Evolutionary conservation across 2,797 vertebrate genomes (phyloP), one percentile per base, ranked within the genome.

Genomic region (Sebastes oblongus): DNA sequence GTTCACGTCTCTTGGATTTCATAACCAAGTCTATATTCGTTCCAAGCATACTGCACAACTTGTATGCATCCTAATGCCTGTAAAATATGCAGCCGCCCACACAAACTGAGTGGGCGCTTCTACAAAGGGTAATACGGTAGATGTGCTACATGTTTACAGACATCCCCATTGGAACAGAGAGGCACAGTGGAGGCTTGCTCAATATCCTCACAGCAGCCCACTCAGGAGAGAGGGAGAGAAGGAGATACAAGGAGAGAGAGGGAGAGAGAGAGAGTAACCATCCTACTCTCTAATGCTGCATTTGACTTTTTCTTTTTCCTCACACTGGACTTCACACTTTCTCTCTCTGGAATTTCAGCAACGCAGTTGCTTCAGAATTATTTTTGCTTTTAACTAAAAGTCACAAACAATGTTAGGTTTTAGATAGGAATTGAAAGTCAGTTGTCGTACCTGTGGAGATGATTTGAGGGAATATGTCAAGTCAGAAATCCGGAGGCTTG

Each of bases 41-140:
- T 85, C 72, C 30, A 62, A 84, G 83, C 80, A 74, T 87, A 79
- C 64, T 75, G 85, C 79, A 66, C 78, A 90, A 86, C 81, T 77
- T 90, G 81, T 76, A 70, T 91, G 85, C 90, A 84, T 90, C 89
- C 87, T 84, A 86, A 86, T 83, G 87, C 74, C 76, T 91, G 84
- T 89, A 72, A 92, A 91, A 92, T 89, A 79, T 92, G 86, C 88
- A 75, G 73, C 84, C 86, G 11, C 94, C 91, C 87, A 90, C 91
- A 69, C 86, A 76, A 82, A 81, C 24, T 76, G 87, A 91, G 92
- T 93, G 89, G 92, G 93, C 27, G 93, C 91, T 77, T 87, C 89
- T 93, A 90, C 92, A 93, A 90, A 92, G 88, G 71, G 87, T 89
- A 90, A 87, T 93, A 93, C 91, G 91, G 93, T 93, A 92, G 87